phyloP scores from a whole-genome alignment of 2,113 vertebrate species.

The Aythya baeri region DNA sequence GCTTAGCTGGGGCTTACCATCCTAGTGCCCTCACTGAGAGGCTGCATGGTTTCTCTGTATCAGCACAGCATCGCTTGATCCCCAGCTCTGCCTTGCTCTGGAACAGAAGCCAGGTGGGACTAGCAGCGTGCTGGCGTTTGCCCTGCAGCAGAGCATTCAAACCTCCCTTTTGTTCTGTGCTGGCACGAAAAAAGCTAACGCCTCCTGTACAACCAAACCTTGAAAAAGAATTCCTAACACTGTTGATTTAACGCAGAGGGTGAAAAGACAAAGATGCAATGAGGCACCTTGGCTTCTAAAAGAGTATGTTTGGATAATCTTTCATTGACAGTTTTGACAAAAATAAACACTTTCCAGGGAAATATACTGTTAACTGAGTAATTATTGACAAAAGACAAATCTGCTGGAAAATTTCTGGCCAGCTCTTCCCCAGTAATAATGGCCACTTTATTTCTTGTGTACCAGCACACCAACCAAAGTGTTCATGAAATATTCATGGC shows the following conservation, averaged over 20 bases:
- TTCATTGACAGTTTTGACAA: not conserved
- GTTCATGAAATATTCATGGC: conserved; percentile 20
- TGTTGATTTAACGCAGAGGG: not conserved
- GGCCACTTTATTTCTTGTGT: not conserved
- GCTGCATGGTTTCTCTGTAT: not conserved
- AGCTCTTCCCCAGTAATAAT: not conserved
- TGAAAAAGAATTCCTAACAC: not conserved
- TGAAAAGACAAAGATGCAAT: not conserved
- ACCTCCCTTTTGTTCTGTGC: not conserved
- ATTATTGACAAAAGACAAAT: conserved; percentile 28
- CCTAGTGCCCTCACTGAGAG: not conserved
- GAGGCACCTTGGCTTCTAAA: not conserved
- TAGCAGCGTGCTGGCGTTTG: fast-evolving
- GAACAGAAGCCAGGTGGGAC: not conserved
- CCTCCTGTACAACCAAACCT: not conserved
- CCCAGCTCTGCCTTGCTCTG: not conserved
- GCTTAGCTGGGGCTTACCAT: not conserved
- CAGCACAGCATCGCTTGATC: not conserved
- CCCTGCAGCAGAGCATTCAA: not conserved
- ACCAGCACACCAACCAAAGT: not conserved
- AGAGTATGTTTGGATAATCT: not conserved
- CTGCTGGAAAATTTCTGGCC: conserved; percentile 11
- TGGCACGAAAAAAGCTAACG: not conserved
- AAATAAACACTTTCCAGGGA: not conserved
- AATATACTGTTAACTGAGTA: not conserved